Evolutionary conservation across 2,113 vertebrate genomes (phyloP).

Genomic region (Daboia siamensis): DNA sequence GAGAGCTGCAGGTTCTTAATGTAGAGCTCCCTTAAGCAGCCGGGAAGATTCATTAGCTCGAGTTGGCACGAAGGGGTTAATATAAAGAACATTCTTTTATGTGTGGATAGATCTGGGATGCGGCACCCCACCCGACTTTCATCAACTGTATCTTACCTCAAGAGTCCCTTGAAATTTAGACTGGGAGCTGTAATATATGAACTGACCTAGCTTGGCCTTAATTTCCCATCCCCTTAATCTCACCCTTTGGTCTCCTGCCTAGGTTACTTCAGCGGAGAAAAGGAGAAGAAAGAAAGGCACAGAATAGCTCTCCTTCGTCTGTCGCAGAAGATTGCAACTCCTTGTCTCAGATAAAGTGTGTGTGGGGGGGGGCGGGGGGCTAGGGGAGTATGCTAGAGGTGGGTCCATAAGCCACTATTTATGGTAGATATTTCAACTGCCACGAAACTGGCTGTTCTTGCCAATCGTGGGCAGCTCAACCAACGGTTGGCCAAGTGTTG

Average conservation of each 20-base stretch:
- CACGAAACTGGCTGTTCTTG: not conserved
- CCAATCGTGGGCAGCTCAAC: not conserved
- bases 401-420: not conserved
- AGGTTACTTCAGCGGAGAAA: not conserved
- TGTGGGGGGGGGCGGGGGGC: no score
- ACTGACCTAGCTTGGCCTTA: slow-evolving; percentile 30
- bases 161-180: slow-evolving; percentile 35
- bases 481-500: not conserved
- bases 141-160: slow-evolving; percentile 16
- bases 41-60: slow-evolving; percentile 4
- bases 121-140: not conserved
- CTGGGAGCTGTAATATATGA: slow-evolving; percentile 23
- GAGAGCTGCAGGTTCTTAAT: not conserved
- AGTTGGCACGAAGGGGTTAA: slow-evolving; percentile 30
- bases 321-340: not conserved
- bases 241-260: slow-evolving; percentile 5
- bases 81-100: slow-evolving; percentile 23
- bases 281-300: not conserved
- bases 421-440: not conserved
- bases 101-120: slow-evolving; percentile 5
- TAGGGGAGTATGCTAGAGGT: not conserved
- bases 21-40: not conserved
- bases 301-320: not conserved
- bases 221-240: slow-evolving; percentile 37
- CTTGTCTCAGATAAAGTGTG: no score